Evolutionary conservation across 2,113 vertebrate species (phyloP).

Genomic region (Condylura cristata): DNA sequence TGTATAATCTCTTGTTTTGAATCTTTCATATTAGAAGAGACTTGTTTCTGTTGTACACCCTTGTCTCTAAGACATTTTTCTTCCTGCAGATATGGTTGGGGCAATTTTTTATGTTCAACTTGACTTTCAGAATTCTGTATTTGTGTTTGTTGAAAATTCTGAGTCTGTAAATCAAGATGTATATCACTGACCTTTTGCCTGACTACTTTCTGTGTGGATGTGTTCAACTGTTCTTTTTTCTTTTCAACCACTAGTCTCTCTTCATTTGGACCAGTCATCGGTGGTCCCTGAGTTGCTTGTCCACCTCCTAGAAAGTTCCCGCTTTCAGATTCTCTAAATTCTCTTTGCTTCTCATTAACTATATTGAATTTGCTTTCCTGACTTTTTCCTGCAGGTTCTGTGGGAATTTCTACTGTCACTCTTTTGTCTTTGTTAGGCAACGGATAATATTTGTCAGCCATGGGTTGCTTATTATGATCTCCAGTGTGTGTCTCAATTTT

Average conservation of each 20-base stretch:
- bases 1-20: constrained; percentile 69
- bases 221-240: constrained; percentile 57
- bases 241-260: constrained; percentile 56
- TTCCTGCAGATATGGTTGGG: constrained; percentile 51
- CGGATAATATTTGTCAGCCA: constrained; percentile 41
- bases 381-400: constrained; percentile 28
- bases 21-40: constrained; percentile 52
- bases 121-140: constrained; percentile 60
- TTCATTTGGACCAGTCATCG: constrained; percentile 45
- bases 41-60: constrained; percentile 48
- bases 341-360: constrained; percentile 64
- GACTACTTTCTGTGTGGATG: constrained; percentile 53
- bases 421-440: constrained; percentile 58
- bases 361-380: constrained; percentile 30
- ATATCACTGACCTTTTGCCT: constrained; percentile 60
- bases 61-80: constrained; percentile 58
- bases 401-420: constrained; percentile 46
- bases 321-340: constrained; percentile 66
- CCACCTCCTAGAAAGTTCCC: constrained; percentile 21
- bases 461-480: constrained; percentile 40
- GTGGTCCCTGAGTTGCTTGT: constrained; percentile 50
- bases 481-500: constrained; percentile 27
- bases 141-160: constrained; percentile 69
- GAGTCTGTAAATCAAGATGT: constrained; percentile 45
- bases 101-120: constrained; percentile 61